These are phyloP conservation scores for Taenioides sp. DNA, from an alignment of 2,797 vertebrate species.

Conservation along the genomic window DNA sequence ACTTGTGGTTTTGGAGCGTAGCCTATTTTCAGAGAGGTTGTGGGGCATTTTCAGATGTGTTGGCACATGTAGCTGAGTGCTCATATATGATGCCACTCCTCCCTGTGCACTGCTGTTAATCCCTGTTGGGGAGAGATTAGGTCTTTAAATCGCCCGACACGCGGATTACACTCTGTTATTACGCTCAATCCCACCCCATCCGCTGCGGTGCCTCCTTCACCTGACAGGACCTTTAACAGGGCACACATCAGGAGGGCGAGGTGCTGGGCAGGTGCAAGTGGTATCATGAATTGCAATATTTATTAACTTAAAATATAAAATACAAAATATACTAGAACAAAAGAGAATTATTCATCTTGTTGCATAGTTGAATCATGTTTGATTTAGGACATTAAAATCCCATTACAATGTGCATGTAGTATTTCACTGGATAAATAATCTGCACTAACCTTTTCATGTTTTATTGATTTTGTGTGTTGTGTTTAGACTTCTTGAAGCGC, in stretches of 20 bases:
- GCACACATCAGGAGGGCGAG: constrained; percentile 23
- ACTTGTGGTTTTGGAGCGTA: constrained; percentile 56
- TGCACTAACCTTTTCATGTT: background rate
- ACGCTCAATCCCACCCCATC: constrained; percentile 51
- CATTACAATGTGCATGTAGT: too few species aligned
- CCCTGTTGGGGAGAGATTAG: constrained; percentile 74
- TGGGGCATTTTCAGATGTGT: constrained; percentile 21
- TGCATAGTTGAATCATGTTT: too few species aligned
- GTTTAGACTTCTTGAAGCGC: constrained; percentile 92
- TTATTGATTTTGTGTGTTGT: background rate
- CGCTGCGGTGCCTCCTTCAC: constrained; percentile 39
- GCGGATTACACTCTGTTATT: constrained; percentile 76
- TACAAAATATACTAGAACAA: too few species aligned
- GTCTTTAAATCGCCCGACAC: constrained; percentile 70
- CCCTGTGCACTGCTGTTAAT: constrained; percentile 64
- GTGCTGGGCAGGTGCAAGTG: background rate
- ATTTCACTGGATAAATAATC: background rate
- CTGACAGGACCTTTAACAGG: constrained; percentile 42
- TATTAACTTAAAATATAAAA: too few species aligned
- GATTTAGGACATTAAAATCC: too few species aligned
- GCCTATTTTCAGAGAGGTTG: constrained; percentile 54
- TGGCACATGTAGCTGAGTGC: constrained; percentile 11
- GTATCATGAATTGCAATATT: background rate
- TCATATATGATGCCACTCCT: constrained; percentile 48
- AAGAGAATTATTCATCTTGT: too few species aligned